Evolutionary conservation across 2,113 vertebrate species (phyloP), one percentile per base, ranked within the genome.

Genomic region (Caranx ignobilis): DNA sequence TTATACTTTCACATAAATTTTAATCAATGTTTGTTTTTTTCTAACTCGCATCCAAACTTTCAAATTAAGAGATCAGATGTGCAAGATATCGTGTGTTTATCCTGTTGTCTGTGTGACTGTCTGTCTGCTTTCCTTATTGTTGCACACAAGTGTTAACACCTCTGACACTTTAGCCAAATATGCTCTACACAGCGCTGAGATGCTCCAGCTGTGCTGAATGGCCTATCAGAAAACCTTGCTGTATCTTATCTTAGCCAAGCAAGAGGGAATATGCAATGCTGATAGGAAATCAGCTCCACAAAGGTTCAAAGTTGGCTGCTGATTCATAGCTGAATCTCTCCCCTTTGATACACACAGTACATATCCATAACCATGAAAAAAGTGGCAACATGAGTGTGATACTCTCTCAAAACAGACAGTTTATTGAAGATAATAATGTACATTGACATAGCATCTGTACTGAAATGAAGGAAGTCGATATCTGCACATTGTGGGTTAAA

Each of bases 351-450:
- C 67, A 74, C 31, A 77, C 69, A 48, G 54, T 15, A 16, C 52
- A 71, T 71, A 77, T 86, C 61, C 60, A 61, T 52, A 78, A 65
- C 62, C 55, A 76, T n/a, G 26, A 75, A 63, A 82, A 79, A 77
- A 59, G 39, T 37, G 35, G 79, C 81, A 89, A 88, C 80, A 87
- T 37, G 50, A 65, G 65, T 37, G 71, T 35, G 70, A 74, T 81
- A 83, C 69, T 81, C 79, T 79, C 77, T 79, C 21, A 87, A 64
- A 83, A 76, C 82, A 67, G 48, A 76, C 82, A 67, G 54, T 87
- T 87, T 80, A 71, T 63, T 81, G 60, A 81, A 87, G 87, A 90
- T 88, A 88, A 81, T 75, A 75, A 73, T 63, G 59, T 64, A 77
- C 59, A 75, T 50, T 82, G 71, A 74, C 52, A 80, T 45, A 52